Conservation (phyloP, 2,888 invertebrate species). For the Drosophila picticornis region DNA sequence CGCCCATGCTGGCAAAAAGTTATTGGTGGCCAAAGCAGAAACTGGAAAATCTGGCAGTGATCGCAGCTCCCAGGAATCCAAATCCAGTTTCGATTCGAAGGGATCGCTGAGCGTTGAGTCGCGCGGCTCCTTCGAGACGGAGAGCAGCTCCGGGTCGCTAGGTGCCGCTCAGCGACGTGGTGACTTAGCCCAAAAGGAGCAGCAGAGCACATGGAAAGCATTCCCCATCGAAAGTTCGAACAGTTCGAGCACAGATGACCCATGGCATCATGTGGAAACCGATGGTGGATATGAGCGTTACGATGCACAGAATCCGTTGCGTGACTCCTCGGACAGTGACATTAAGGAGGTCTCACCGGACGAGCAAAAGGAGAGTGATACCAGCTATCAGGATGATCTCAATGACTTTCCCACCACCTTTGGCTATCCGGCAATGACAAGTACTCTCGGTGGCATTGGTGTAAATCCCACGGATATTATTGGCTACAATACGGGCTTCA, state of each 20-base stretch:
- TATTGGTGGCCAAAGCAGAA: constrained; percentile 85
- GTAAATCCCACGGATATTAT: constrained; percentile 89
- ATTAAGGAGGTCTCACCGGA: constrained; percentile 86
- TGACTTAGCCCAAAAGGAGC: constrained; percentile 87
- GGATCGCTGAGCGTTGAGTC: constrained; percentile 89
- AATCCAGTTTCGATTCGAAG: constrained; percentile 88
- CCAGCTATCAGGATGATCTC: constrained; percentile 91
- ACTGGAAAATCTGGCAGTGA: constrained; percentile 83
- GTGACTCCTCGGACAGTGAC: constrained; percentile 84
- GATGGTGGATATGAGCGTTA: constrained; percentile 88
- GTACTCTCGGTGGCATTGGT: constrained; percentile 86
- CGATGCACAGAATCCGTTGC: constrained; percentile 83
- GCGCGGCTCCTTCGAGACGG: constrained; percentile 90
- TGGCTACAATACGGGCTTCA: constrained; percentile 91
- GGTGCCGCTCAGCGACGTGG: constrained; percentile 90
- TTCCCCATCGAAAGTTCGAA: constrained; percentile 94
- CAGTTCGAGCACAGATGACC: constrained; percentile 94
- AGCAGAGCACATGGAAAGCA: constrained; percentile 93
- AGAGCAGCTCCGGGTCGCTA: constrained; percentile 91
- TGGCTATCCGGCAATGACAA: constrained; percentile 89
- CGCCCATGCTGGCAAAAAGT: constrained; percentile 83
- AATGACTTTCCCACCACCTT: constrained; percentile 91
- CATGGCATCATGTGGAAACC: constrained; percentile 91
- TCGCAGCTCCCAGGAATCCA: constrained; percentile 86
- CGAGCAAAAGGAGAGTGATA: constrained; percentile 87